Evolutionary conservation across 1,140 invertebrate species (phyloP), one percentile per base, ranked within the genome.

Genomic region (Prorops nasuta): DNA sequence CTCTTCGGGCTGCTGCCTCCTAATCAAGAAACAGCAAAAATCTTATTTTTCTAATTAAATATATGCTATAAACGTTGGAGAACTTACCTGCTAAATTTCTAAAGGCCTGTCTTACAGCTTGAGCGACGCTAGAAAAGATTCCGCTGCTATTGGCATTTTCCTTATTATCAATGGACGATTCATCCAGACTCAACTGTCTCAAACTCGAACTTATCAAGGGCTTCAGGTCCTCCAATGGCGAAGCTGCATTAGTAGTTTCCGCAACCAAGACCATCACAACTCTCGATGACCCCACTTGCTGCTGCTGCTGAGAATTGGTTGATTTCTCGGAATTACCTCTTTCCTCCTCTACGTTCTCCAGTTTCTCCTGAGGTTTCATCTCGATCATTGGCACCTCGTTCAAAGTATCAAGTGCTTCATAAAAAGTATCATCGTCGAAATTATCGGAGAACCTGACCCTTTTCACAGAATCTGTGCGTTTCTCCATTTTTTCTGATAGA

Each of bases 201-300:
- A 77, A 39, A 12, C 69, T 55, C 2, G 72, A 65, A 18, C 67
- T 53, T 2, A 77, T 63, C 14, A 73, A 20, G 4, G 72, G 66
- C 8, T 41, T 39, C 9, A 77, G 15, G 31, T 72, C 59, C 1
- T 34, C 14, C 1, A 21, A 46, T 3, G 51, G 52, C 3, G 61
- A 42, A 19, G 18, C 20, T 0, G 20, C 21, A 3, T 53, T 44
- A 15, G 51, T 47, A 3, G 45, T 64, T 18, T 72, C 64, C 21
- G 74, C 53, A 0, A 74, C 19, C 12, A 74, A 19, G 18, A 75
- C 49, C 69, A 77, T 71, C 59, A 75, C 40, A 15, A 73, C 51
- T n/a, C 59, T 49, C 2, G 61, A 63, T 2, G 63, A 54, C 31
- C 37, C 38, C 3, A 39, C 10, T 4, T 32, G 10, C 17, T 45